Evolutionary conservation across 2,113 vertebrate species (phyloP).

Genomic region (Gambusia affinis): DNA sequence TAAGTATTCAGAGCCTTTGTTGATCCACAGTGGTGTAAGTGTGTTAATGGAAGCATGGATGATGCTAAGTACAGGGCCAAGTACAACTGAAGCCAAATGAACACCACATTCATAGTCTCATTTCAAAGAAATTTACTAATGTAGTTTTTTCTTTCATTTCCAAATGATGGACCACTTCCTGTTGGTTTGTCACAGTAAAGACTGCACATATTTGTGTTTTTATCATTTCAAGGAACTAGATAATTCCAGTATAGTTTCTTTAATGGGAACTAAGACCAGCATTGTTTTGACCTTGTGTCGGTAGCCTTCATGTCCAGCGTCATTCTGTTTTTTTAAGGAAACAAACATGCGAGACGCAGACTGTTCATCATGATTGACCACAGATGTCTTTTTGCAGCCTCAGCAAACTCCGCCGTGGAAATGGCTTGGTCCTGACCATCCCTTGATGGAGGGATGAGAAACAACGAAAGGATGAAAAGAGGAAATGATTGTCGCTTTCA

Average conservation of each 20-base stretch:
- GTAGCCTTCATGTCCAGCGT: slow-evolving; percentile 48
- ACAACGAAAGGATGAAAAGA: slow-evolving; percentile 54
- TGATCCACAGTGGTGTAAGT: not conserved
- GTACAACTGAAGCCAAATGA: not conserved
- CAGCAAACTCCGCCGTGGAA: slow-evolving; percentile 60
- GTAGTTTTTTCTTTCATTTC: not conserved
- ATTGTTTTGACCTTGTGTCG: not conserved
- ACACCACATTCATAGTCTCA: not conserved
- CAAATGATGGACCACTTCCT: not conserved
- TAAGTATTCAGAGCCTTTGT: no score
- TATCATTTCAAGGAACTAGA: not conserved
- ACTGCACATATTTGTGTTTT: not conserved
- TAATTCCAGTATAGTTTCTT: not conserved
- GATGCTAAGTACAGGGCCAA: not conserved
- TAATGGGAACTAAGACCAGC: not conserved
- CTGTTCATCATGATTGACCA: slow-evolving; percentile 74
- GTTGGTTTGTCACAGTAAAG: no score
- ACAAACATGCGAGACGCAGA: slow-evolving; percentile 57
- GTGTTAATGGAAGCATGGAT: not conserved
- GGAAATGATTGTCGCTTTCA: slow-evolving; percentile 54
- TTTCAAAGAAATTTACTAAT: not conserved
- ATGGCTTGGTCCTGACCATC: slow-evolving; percentile 46
- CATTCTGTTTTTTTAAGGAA: slow-evolving; percentile 55
- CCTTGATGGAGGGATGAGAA: slow-evolving; percentile 43
- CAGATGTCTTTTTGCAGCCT: slow-evolving; percentile 66